Base-by-base conservation (phyloP, 2,113 vertebrate genomes). In the Leucoraja erinaceus region DNA sequence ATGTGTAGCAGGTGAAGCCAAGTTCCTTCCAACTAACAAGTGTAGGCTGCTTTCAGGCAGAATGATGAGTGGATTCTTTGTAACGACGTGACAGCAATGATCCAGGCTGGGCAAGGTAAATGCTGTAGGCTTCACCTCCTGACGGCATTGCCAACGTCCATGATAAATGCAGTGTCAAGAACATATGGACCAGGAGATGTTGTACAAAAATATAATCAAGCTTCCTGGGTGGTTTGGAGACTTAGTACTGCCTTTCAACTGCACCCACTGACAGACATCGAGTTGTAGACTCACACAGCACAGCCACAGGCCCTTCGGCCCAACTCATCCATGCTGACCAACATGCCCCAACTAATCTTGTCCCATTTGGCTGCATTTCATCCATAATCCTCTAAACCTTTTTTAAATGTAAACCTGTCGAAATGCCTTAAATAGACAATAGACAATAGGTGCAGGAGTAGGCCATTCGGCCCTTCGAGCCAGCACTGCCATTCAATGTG, bases 191-290 rank as follows among this genome's bases (percentile, higher is more conserved):
- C 68, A 91, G 88, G 47, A 70, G 90, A 54, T 91, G 31, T 74
- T 1, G 68, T 91, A 91, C 68, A 91, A 25, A 91, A 74, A 74
- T 74, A 72, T 28, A 90, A 90, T 90, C 84, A 88, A 61, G 25
- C 84, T 5, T 88, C 12, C 54, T 56, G 9, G 59, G 18, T 59
- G 81, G 54, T 84, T 84, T 22, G 20, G 81, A 59, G 54, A 47
- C 59, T 56, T 56, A 84, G 25, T 54, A 25, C 22, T 28, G 81
- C 20, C 81, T 84, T 84, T 56, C 33, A 22, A 84, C 54, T 63
- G 56, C 83, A 63, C 83, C 4, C 14, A 59, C 59, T 61, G n/a
- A 63, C 28, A 88, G 7, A 20, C 38, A 47, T 47, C 38, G 38
- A 47, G 38, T 47, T 47, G 38, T 47, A 47, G 38, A 47, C 38